phyloP scores from a whole-genome alignment of 2,113 vertebrate species.

The Pao palembangensis region DNA sequence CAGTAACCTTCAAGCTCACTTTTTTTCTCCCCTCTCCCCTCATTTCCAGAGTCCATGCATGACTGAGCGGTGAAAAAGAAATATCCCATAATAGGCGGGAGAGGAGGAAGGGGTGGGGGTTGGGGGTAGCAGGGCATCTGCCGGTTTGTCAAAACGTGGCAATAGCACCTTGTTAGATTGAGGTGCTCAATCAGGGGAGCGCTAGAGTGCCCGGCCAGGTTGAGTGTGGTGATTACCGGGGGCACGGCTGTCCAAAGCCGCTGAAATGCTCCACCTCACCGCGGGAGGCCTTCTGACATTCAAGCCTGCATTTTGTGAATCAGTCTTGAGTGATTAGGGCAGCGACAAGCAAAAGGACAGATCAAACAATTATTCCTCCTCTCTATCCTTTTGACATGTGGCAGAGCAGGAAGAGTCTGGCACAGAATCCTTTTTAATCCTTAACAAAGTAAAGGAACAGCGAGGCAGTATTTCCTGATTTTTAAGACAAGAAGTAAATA shows the following conservation, averaged over 20 bases:
- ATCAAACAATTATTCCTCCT: slow-evolving; percentile 79
- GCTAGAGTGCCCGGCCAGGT: slow-evolving; percentile 89
- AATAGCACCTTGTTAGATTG: slow-evolving; percentile 97
- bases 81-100: slow-evolving; percentile 14
- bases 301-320: slow-evolving; percentile 99
- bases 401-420: slow-evolving; percentile 59
- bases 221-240: slow-evolving; percentile 99
- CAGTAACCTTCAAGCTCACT: not conserved
- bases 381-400: slow-evolving; percentile 70
- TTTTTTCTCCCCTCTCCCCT: not conserved
- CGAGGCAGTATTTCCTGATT: not conserved
- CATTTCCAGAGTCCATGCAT: slow-evolving; percentile 43
- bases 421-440: slow-evolving; percentile 49
- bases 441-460: slow-evolving; percentile 18
- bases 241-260: slow-evolving; percentile 86
- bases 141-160: slow-evolving; percentile 72
- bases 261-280: slow-evolving; percentile 92
- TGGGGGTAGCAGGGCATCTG: slow-evolving; percentile 61
- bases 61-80: slow-evolving; percentile 54
- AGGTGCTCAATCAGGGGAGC: slow-evolving; percentile 98
- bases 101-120: slow-evolving; percentile 64
- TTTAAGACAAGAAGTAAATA: not conserved
- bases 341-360: slow-evolving; percentile 89
- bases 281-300: slow-evolving; percentile 99
- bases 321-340: slow-evolving; percentile 97